phyloP scores from a whole-genome alignment of 2,797 vertebrate genomes.

The Alosa sapidissima region DNA sequence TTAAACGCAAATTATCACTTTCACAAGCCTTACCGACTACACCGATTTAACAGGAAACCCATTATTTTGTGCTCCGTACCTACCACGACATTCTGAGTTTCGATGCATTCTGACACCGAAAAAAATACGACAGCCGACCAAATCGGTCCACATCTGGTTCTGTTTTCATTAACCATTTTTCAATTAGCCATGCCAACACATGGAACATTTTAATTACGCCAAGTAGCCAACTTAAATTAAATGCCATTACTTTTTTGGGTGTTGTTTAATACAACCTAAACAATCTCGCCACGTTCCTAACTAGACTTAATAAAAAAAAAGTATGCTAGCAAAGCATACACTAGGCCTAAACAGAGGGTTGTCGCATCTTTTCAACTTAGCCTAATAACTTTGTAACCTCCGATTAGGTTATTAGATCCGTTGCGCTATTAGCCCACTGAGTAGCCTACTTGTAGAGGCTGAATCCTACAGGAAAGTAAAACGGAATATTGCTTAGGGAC shows the following conservation, averaged over 20 bases:
- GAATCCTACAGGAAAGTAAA: neutral
- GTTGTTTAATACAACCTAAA: neutral
- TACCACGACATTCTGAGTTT: constrained; percentile 57
- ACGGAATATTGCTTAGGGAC: constrained; percentile 37
- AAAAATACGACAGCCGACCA: constrained; percentile 55
- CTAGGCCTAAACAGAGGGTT: neutral
- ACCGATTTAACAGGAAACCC: neutral
- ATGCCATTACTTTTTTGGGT: neutral
- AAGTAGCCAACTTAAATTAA: constrained; percentile 31
- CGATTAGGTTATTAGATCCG: neutral
- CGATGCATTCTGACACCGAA: constrained; percentile 62
- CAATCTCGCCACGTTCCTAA: neutral
- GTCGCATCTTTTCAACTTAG: neutral
- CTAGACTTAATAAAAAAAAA: neutral
- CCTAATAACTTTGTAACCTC: neutral
- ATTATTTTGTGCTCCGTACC: neutral
- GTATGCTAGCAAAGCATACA: neutral
- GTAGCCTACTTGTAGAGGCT: constrained; percentile 20
- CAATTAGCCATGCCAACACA: constrained; percentile 61
- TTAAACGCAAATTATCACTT: neutral
- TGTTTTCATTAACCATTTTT: constrained; percentile 73
- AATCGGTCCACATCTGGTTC: constrained; percentile 80
- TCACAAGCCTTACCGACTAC: neutral
- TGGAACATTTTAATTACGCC: constrained; percentile 58
- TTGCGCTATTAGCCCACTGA: neutral